A percentile compares a stretch with the other conserved stretches of the same genome.
These are phyloP conservation scores for Drosophila serrata DNA, from an alignment of 1,140 invertebrate species.

Conservation along the genomic window DNA sequence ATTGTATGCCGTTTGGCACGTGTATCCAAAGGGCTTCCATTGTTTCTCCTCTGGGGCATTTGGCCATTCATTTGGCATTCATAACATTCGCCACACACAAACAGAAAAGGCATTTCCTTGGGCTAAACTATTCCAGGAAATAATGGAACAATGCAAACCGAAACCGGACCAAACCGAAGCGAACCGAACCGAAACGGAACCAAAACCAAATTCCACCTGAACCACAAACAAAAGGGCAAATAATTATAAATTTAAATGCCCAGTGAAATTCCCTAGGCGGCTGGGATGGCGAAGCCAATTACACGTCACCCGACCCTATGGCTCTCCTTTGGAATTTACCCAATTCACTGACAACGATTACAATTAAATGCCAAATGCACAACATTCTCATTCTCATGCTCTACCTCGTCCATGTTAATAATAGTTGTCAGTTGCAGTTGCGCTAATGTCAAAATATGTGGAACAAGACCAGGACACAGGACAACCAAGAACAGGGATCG, in stretches of 20 bases:
- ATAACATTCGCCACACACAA: slow-evolving; percentile 20
- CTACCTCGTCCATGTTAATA: slow-evolving; percentile 52
- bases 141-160: slow-evolving; percentile 8
- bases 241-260: slow-evolving; percentile 61
- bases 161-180: background rate
- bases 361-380: slow-evolving; percentile 72
- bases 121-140: slow-evolving; percentile 29
- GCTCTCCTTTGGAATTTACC: slow-evolving; percentile 38
- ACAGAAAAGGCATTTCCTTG: slow-evolving; percentile 26
- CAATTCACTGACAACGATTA: slow-evolving; percentile 62
- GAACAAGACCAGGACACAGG: slow-evolving; percentile 11
- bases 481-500: slow-evolving; percentile 15
- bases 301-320: slow-evolving; percentile 32
- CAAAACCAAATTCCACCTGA: slow-evolving; percentile 21
- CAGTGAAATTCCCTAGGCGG: slow-evolving; percentile 9
- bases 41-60: slow-evolving; percentile 18
- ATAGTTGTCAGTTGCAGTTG: slow-evolving; percentile 77
- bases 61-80: slow-evolving; percentile 28
- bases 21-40: slow-evolving; percentile 15
- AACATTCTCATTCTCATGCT: slow-evolving; percentile 19
- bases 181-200: slow-evolving; percentile 7
- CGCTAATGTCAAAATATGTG: slow-evolving; percentile 42
- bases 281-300: slow-evolving; percentile 35
- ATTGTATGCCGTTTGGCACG: slow-evolving; percentile 15
- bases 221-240: slow-evolving; percentile 37